Conservation (phyloP, 2,113 vertebrate genomes). For the Lophura nycthemera region DNA sequence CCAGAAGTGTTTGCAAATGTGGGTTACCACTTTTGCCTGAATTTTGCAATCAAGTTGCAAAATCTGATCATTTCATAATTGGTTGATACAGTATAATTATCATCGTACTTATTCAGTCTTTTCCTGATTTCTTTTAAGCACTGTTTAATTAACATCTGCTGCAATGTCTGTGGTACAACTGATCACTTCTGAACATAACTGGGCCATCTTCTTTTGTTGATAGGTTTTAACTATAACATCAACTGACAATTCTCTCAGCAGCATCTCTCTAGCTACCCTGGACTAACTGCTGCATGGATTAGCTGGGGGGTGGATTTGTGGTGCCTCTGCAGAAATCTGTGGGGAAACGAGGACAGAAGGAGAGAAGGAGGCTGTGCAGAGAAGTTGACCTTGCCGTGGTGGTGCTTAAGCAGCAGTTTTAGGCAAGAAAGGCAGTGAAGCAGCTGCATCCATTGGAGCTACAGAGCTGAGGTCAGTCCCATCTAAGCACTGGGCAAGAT, state of each 20-base stretch:
- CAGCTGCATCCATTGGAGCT: neutral
- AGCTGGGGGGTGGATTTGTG: neutral
- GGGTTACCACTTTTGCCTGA: neutral
- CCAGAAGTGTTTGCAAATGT: neutral
- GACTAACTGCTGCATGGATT: neutral
- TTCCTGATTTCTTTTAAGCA: neutral
- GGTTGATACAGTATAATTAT: neutral
- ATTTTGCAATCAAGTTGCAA: neutral
- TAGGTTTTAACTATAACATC: neutral
- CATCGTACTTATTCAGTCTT: neutral
- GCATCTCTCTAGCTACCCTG: neutral
- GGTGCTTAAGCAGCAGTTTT: rapidly evolving
- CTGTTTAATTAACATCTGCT: neutral
- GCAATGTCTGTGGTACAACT: neutral
- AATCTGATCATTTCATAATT: neutral
- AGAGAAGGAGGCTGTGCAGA: rapidly evolving
- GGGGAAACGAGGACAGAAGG: neutral
- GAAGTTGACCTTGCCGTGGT: rapidly evolving
- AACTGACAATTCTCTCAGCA: neutral
- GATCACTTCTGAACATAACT: neutral
- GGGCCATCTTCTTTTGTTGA: neutral
- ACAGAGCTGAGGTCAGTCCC: neutral
- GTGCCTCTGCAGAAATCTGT: neutral
- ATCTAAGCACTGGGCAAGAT: neutral
- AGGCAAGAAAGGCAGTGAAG: neutral